Conservation (phyloP, 2,113 vertebrate genomes). For the Willisornis vidua region DNA sequence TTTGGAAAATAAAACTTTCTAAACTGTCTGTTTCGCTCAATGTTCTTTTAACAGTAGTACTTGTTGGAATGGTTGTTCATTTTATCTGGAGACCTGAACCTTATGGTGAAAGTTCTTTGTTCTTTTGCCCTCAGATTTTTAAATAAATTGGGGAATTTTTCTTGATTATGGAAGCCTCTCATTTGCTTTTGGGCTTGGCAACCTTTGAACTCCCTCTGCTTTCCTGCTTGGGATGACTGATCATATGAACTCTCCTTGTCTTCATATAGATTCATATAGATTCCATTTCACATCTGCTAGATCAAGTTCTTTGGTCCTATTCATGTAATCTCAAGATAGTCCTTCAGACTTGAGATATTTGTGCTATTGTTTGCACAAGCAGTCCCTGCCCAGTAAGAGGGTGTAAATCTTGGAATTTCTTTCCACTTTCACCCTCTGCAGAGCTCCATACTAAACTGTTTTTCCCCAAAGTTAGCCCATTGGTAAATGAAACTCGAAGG, state of each 20-base stretch:
- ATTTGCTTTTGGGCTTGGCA: neutral
- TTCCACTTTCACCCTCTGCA: neutral
- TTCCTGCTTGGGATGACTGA: neutral
- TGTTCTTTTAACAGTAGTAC: neutral
- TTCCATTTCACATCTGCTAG: neutral
- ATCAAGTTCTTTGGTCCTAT: neutral
- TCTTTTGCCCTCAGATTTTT: neutral
- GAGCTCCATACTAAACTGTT: neutral
- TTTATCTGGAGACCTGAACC: neutral
- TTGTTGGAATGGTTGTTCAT: neutral
- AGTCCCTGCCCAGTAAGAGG: neutral
- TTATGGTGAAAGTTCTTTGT: neutral
- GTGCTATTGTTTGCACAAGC: neutral
- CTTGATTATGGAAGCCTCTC: neutral
- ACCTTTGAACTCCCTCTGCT: neutral
- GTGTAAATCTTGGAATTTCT: neutral
- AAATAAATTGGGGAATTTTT: neutral
- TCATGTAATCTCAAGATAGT: neutral
- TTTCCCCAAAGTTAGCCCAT: fast-evolving
- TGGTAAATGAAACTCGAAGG: neutral
- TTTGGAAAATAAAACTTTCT: neutral
- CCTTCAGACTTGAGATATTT: neutral
- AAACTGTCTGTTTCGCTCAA: neutral
- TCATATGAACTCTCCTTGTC: neutral
- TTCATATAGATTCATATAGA: too few relatives aligned